Conservation (phyloP, 2,888 invertebrate species). For the Ichneumoninae sp. region DNA sequence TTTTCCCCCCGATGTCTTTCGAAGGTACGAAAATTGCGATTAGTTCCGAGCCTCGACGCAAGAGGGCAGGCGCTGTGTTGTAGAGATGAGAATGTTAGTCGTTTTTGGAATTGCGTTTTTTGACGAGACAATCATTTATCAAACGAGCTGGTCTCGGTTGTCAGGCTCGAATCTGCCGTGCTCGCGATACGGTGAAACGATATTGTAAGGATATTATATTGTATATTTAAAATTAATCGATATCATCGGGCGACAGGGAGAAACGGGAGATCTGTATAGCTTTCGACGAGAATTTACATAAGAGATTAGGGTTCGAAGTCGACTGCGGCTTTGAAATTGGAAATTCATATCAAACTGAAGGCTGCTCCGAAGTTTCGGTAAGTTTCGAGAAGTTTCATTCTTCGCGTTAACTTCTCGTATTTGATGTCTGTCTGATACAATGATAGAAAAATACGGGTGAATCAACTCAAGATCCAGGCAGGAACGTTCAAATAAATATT, state of each 20-base stretch:
- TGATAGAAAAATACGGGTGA: no score
- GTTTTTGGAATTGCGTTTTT: slow-evolving; percentile 77
- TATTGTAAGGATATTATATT: slow-evolving; percentile 26
- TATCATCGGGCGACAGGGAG: slow-evolving; percentile 57
- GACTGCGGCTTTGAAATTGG: slow-evolving; percentile 10
- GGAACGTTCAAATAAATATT: no score
- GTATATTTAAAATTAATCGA: slow-evolving; percentile 45
- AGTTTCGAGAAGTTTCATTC: background rate
- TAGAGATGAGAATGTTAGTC: slow-evolving; percentile 17
- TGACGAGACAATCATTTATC: slow-evolving; percentile 80
- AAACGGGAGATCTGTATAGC: slow-evolving; percentile 30
- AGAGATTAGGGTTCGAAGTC: slow-evolving; percentile 23
- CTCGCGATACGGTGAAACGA: slow-evolving; percentile 30
- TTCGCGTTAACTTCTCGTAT: background rate
- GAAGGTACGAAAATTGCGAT: background rate
- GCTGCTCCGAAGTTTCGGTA: background rate
- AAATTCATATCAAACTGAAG: background rate
- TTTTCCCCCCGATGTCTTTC: background rate
- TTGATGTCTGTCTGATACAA: background rate
- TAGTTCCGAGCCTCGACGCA: slow-evolving; percentile 5
- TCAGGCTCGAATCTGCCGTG: slow-evolving; percentile 43
- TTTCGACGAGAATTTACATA: slow-evolving; percentile 48
- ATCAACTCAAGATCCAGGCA: no score
- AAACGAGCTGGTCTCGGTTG: slow-evolving; percentile 63
- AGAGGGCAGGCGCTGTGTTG: slow-evolving; percentile 29